Evolutionary conservation across 2,113 vertebrate species (phyloP).

Genomic region (Varanus komodoensis): DNA sequence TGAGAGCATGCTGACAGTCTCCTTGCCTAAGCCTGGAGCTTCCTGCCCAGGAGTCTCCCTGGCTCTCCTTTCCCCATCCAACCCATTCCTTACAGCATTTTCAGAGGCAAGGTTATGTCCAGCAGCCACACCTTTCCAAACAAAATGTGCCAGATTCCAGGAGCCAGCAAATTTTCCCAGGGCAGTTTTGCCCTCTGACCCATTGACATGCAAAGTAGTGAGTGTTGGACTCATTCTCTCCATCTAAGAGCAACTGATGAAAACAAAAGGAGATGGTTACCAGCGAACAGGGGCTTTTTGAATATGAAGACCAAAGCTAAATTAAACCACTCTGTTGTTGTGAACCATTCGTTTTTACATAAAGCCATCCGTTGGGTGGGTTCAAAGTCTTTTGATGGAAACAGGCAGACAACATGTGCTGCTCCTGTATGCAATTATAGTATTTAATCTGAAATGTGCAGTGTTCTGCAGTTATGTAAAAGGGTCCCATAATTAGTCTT

Average conservation of each 20-base stretch:
- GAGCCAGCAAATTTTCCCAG: not conserved
- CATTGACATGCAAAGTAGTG: not conserved
- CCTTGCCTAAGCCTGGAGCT: not conserved
- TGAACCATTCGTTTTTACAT: not conserved
- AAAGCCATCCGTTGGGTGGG: not conserved
- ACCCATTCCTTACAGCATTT: slow-evolving; percentile 9
- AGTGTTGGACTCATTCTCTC: not conserved
- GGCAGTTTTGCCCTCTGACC: not conserved
- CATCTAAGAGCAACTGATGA: not conserved
- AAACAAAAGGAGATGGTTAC: not conserved
- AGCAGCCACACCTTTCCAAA: not conserved
- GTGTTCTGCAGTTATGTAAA: not conserved
- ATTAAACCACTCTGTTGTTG: not conserved
- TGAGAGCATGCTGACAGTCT: not conserved
- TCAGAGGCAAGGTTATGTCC: not conserved
- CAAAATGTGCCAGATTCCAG: fast-evolving
- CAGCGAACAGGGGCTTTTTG: not conserved
- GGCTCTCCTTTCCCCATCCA: not conserved
- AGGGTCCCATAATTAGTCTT: not conserved
- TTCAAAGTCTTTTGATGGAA: not conserved
- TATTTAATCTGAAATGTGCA: not conserved
- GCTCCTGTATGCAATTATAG: not conserved
- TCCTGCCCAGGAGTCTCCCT: not conserved
- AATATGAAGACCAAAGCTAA: slow-evolving; percentile 1
- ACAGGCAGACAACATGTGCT: not conserved